Percentiles rank a stretch among this genome's conserved stretches.
These are phyloP conservation scores for Alviniconcha marisindica DNA, from an alignment of 1,140 invertebrate genomes.

Conservation along the genomic window DNA sequence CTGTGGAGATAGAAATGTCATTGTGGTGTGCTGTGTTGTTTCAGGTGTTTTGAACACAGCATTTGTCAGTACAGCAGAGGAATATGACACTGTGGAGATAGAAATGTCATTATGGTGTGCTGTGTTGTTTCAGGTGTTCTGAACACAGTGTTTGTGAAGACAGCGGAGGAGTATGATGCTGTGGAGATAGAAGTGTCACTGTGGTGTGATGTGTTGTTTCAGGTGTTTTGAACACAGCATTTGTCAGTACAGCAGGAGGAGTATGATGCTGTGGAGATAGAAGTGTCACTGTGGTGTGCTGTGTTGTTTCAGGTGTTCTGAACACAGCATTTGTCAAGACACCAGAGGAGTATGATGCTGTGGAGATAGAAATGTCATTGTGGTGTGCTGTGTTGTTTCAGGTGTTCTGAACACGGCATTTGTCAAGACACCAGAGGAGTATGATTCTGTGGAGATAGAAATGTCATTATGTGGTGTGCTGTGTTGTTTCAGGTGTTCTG, in stretches of 20 bases:
- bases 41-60: constrained; percentile 67
- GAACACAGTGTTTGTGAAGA: constrained; percentile 62
- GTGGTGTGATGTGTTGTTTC: too few relatives aligned
- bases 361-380: constrained; percentile 76
- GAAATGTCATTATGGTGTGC: too few relatives aligned
- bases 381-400: constrained; percentile 46
- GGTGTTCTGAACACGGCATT: constrained; percentile 68
- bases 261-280: constrained; percentile 73
- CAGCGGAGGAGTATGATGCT: constrained; percentile 63
- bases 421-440: constrained; percentile 54
- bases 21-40: not conserved
- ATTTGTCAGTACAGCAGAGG: constrained; percentile 55
- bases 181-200: constrained; percentile 76
- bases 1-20: constrained; percentile 75
- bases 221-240: constrained; percentile 68
- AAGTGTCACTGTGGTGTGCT: too few relatives aligned
- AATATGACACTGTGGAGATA: constrained; percentile 72
- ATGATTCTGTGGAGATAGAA: constrained; percentile 74
- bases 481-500: constrained; percentile 58
- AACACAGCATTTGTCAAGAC: constrained; percentile 63
- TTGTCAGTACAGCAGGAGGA: constrained; percentile 55
- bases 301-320: constrained; percentile 60
- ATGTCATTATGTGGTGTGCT: too few relatives aligned
- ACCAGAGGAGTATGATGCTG: constrained; percentile 64
- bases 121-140: constrained; percentile 59